These are phyloP conservation scores for Peromyscus aztecus DNA, from an alignment of 2,797 vertebrate species.

Conservation along the genomic window DNA sequence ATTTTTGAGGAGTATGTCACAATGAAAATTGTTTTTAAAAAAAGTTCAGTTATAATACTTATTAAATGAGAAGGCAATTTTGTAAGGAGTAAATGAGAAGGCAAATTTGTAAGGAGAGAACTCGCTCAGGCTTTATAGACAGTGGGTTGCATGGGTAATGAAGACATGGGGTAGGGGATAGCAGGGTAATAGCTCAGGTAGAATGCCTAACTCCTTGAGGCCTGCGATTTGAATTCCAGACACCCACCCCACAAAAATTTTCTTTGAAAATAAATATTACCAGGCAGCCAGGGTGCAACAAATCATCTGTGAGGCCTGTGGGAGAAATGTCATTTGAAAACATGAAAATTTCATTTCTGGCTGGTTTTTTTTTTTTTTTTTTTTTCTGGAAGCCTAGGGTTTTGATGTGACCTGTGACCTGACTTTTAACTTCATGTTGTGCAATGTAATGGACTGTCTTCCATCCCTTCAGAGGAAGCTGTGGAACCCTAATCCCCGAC, in stretches of 20 bases:
- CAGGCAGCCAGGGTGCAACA: neutral
- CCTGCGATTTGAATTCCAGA: neutral
- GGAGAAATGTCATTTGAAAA: neutral
- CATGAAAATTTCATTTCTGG: slow-evolving; percentile 7
- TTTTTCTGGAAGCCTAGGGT: neutral
- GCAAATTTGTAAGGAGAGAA: neutral
- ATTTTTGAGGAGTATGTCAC: neutral
- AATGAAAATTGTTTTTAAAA: neutral
- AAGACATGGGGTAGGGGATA: neutral
- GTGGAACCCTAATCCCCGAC: neutral
- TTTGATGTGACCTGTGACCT: neutral
- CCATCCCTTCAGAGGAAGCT: neutral
- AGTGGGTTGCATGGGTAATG: neutral
- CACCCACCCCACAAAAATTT: neutral
- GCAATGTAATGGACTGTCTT: neutral
- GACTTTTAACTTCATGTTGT: neutral
- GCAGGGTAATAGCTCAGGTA: neutral
- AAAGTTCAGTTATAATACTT: neutral
- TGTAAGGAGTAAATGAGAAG: neutral
- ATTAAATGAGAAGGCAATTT: neutral
- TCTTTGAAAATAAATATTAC: neutral
- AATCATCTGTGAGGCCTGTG: neutral
- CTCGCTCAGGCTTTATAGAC: neutral
- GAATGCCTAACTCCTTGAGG: neutral
- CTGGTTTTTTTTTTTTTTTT: neutral